Evolutionary conservation across 2,888 invertebrate species (phyloP).

Genomic region (Drosophila suboccidentalis): DNA sequence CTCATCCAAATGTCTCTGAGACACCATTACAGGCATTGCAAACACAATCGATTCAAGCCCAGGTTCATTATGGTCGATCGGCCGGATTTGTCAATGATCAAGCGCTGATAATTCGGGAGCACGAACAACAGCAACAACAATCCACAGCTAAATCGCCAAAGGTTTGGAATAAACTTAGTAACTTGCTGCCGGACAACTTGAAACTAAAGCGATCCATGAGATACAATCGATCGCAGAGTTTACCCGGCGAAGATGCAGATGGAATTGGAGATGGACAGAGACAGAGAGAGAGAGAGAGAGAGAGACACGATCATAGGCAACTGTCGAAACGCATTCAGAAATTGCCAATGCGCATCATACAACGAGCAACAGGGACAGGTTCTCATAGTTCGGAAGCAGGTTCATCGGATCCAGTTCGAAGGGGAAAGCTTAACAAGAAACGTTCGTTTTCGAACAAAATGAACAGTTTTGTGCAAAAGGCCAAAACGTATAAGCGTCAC

Average conservation of each 20-base stretch:
- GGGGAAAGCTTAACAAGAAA: constrained; percentile 87
- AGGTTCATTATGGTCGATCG: neutral
- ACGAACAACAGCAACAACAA: neutral
- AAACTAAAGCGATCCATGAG: constrained; percentile 72
- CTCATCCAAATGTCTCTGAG: neutral
- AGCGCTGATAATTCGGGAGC: constrained; percentile 16
- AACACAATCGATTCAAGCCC: constrained; percentile 5
- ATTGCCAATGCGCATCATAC: constrained; percentile 75
- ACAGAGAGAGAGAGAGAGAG: too few species aligned
- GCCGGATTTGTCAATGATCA: constrained; percentile 56
- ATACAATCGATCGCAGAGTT: constrained; percentile 91
- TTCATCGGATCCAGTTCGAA: neutral
- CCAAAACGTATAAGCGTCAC: constrained; percentile 87
- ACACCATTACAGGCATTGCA: neutral
- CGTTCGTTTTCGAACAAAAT: constrained; percentile 93
- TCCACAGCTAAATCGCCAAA: constrained; percentile 55
- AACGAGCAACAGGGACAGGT: constrained; percentile 56
- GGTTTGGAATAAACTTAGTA: constrained; percentile 87
- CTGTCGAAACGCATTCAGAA: constrained; percentile 76
- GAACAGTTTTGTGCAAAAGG: constrained; percentile 94
- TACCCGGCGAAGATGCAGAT: constrained; percentile 88
- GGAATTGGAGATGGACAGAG: too few species aligned
- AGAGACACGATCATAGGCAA: constrained; percentile 14
- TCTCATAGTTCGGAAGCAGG: neutral
- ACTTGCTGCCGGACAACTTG: constrained; percentile 93